phyloP scores from a whole-genome alignment of 1,140 invertebrate species.

The Drosophila ogumai region DNA sequence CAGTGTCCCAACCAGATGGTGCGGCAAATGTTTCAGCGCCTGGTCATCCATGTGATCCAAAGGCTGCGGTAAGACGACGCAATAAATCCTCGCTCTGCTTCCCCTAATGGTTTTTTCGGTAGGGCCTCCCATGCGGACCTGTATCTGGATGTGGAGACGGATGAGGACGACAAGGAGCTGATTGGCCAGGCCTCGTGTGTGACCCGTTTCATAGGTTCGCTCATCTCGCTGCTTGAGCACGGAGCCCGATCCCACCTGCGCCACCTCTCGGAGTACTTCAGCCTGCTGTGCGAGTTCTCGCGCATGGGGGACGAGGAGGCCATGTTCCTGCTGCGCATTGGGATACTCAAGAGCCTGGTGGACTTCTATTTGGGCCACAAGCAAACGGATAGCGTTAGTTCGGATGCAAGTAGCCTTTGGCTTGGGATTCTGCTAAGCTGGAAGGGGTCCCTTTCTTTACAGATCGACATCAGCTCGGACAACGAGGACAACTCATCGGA shows the following conservation, averaged over 20 bases:
- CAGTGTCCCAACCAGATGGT: constrained; percentile 98
- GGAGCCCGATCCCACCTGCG: constrained; percentile 93
- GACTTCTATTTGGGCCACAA: constrained; percentile 96
- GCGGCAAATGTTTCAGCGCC: constrained; percentile 95
- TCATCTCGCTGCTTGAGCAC: constrained; percentile 95
- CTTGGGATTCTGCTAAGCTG: not conserved
- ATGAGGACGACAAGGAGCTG: constrained; percentile 88
- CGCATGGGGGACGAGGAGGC: constrained; percentile 97
- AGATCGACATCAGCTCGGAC: constrained; percentile 89
- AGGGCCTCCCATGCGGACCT: constrained; percentile 89
- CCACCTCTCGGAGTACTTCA: constrained; percentile 96
- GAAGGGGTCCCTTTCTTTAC: not conserved
- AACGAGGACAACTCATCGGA: constrained; percentile 90
- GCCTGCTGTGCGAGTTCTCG: constrained; percentile 95
- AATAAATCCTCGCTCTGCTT: not conserved
- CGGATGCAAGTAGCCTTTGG: not conserved
- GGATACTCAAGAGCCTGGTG: constrained; percentile 95
- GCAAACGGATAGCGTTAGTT: constrained; percentile 83
- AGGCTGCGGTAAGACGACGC: constrained; percentile 87
- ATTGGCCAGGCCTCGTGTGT: constrained; percentile 95
- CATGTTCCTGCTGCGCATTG: constrained; percentile 93
- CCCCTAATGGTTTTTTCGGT: constrained; percentile 10
- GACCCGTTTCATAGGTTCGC: constrained; percentile 95
- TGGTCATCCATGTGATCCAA: constrained; percentile 97
- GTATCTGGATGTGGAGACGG: constrained; percentile 90